A percentile compares a stretch with the other conserved stretches of the same genome.
Conservation (phyloP, 2,888 invertebrate species). For the Ceraclea dissimilis region DNA sequence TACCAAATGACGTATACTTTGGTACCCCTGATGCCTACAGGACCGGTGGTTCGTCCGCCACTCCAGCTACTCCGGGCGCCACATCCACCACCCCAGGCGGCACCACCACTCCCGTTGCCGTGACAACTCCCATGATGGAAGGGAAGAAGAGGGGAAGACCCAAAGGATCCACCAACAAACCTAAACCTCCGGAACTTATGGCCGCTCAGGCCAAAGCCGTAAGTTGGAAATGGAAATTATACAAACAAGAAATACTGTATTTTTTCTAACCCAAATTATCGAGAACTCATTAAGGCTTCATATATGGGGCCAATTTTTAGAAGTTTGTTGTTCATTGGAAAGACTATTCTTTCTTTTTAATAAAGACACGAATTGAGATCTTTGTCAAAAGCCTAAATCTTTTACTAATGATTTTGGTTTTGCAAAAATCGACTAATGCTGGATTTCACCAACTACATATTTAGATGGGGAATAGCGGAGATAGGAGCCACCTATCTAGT, state of each 20-base stretch:
- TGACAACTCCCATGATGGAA: conserved; percentile 28
- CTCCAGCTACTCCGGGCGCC: not conserved
- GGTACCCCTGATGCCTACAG: conserved; percentile 26
- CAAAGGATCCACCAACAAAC: conserved; percentile 48
- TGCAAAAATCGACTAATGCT: too few relatives aligned
- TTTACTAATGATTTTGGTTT: too few relatives aligned
- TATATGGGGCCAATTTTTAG: too few relatives aligned
- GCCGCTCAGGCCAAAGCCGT: conserved; percentile 20
- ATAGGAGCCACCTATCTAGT: too few relatives aligned
- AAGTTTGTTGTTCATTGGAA: too few relatives aligned
- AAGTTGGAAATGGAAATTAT: not conserved
- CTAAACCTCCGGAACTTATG: conserved; percentile 33
- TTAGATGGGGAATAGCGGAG: too few relatives aligned
- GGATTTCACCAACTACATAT: too few relatives aligned
- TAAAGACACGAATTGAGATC: too few relatives aligned
- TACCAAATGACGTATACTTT: conserved; percentile 27
- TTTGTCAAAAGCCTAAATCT: too few relatives aligned
- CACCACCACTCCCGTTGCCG: not conserved
- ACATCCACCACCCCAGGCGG: not conserved
- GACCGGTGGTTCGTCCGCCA: not conserved
- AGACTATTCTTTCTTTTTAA: too few relatives aligned
- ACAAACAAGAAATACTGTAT: too few relatives aligned
- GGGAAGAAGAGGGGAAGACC: conserved; percentile 46
- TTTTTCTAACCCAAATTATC: too few relatives aligned
- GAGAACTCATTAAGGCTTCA: not conserved